phyloP scores from a whole-genome alignment of 2,797 vertebrate genomes.

The Nasua narica region DNA sequence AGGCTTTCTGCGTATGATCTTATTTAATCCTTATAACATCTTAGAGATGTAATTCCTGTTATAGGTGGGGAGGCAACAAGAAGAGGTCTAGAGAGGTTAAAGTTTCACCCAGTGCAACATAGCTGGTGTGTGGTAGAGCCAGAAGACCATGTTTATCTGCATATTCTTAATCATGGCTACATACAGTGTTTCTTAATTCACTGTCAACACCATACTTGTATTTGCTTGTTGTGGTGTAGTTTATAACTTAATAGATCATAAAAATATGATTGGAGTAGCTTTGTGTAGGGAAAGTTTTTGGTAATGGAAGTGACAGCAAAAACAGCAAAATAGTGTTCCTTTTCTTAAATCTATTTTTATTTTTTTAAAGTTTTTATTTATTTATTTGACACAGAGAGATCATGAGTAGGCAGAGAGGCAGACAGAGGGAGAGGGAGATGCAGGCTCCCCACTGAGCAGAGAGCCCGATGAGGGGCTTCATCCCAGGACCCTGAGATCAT shows the following conservation, averaged over 20 bases:
- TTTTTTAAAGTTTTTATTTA: no score
- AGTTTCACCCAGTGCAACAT: not conserved
- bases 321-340: not conserved
- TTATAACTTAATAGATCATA: not conserved
- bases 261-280: not conserved
- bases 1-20: not conserved
- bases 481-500: no score
- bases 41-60: not conserved
- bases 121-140: not conserved
- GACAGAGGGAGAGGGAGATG: no score
- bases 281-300: not conserved
- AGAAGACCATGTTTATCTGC: not conserved
- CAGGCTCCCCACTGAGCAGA: no score
- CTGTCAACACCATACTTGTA: not conserved
- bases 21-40: not conserved
- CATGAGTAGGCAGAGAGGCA: no score
- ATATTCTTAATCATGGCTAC: not conserved
- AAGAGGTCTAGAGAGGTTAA: not conserved
- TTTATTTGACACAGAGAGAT: no score
- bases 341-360: no score
- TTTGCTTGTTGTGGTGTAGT: not conserved
- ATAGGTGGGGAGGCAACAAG: not conserved
- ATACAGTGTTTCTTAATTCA: not conserved
- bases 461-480: no score
- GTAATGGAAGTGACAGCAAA: not conserved